Conservation (phyloP, 2,888 invertebrate genomes). For the Teinopalpus imperialis region DNA sequence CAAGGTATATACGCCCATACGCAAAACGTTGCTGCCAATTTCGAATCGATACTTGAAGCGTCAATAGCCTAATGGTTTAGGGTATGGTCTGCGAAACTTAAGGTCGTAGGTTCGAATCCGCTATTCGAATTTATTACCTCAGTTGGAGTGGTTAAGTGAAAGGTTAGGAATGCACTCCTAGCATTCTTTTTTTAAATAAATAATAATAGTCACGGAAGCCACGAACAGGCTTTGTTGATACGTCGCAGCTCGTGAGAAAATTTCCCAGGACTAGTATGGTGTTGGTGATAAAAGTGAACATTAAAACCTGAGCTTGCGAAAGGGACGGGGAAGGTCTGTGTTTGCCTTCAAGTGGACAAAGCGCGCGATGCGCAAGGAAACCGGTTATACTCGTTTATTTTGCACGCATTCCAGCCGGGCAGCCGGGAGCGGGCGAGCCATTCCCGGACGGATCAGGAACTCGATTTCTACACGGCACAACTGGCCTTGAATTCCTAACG, state of each 20-base stretch:
- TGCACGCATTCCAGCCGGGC: slow-evolving; percentile 76
- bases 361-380: slow-evolving; percentile 65
- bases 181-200: no score
- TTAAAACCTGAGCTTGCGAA: slow-evolving; percentile 37
- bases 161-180: no score
- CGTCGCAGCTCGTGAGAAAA: neutral
- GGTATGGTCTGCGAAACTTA: no score
- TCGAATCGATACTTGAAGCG: no score
- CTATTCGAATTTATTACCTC: no score
- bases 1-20: neutral
- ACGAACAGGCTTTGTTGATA: no score
- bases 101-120: no score
- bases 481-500: slow-evolving; percentile 65
- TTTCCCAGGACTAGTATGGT: slow-evolving; percentile 26
- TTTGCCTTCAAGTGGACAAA: slow-evolving; percentile 51
- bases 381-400: slow-evolving; percentile 78
- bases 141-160: no score
- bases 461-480: slow-evolving; percentile 54
- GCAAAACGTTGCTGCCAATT: neutral
- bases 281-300: slow-evolving; percentile 6
- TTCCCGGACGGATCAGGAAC: slow-evolving; percentile 63
- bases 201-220: no score
- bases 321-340: slow-evolving; percentile 54
- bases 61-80: no score
- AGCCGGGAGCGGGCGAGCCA: slow-evolving; percentile 66